A percentile compares a stretch with the other conserved stretches of the same genome.
Evolutionary conservation across 37 sponge, comb jelly and placozoan genomes (phyloP).

Genomic region (Cliona cf. orientalis): DNA sequence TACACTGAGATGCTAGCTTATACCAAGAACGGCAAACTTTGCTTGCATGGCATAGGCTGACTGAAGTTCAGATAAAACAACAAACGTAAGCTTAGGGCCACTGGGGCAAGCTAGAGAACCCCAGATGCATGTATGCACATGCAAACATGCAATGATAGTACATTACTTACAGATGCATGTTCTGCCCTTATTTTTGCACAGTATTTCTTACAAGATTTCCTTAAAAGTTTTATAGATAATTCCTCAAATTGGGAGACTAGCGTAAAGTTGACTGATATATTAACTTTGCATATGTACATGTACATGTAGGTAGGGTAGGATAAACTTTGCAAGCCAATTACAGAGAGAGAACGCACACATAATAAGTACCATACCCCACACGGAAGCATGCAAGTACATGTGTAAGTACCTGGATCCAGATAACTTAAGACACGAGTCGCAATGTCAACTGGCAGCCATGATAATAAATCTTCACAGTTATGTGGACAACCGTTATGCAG

Average conservation of each 20-base stretch:
- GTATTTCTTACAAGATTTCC: no score
- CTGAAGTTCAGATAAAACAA: constrained; percentile 27
- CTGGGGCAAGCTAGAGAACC: no score
- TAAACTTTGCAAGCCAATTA: not conserved
- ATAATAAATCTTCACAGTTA: constrained; percentile 93
- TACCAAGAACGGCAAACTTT: constrained; percentile 75
- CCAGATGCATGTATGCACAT: no score
- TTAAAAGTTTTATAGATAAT: no score
- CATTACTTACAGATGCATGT: no score
- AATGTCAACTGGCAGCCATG: constrained; percentile 92
- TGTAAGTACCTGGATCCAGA: constrained; percentile 88
- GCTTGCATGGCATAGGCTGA: constrained; percentile 67
- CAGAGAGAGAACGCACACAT: not conserved
- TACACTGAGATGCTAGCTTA: constrained; percentile 33
- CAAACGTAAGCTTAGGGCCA: no score
- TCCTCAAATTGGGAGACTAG: no score
- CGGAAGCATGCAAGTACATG: not conserved
- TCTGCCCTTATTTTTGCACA: no score
- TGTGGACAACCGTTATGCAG: constrained; percentile 90
- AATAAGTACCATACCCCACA: not conserved
- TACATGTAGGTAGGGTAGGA: not conserved
- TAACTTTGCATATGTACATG: not conserved
- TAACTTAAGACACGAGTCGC: constrained; percentile 68
- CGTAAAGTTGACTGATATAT: not conserved
- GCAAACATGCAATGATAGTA: no score